Evolutionary conservation across 2,797 vertebrate genomes (phyloP).

Genomic region (Channa striata): DNA sequence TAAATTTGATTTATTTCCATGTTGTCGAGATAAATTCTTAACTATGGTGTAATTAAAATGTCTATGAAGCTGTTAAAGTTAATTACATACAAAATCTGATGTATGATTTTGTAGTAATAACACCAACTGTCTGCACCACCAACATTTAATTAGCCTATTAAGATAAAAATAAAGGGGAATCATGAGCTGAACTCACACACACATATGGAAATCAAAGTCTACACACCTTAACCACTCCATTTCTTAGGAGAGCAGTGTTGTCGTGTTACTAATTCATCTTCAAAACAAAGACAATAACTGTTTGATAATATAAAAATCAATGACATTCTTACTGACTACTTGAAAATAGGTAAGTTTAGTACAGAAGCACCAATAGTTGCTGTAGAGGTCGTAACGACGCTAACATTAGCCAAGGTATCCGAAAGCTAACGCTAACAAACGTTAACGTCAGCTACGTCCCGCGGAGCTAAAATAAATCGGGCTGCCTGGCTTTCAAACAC

Average conservation of each 20-base stretch:
- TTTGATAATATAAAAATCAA: too few relatives aligned
- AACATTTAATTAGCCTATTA: constrained; percentile 61
- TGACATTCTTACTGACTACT: too few relatives aligned
- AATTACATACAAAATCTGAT: constrained; percentile 49
- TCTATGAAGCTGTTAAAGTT: constrained; percentile 36
- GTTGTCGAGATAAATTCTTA: constrained; percentile 19
- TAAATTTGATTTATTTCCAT: neutral
- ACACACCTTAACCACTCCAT: neutral
- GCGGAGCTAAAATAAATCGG: too few relatives aligned
- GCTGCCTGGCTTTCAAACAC: too few relatives aligned
- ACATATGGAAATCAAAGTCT: neutral
- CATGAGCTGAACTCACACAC: constrained; percentile 19
- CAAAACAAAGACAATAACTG: neutral
- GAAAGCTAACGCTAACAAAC: too few relatives aligned
- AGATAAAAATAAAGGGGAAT: constrained; percentile 46
- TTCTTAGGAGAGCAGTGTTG: constrained; percentile 1
- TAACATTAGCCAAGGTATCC: too few relatives aligned
- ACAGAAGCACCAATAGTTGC: neutral
- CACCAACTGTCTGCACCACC: constrained; percentile 35
- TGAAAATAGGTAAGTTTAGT: neutral
- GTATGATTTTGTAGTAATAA: constrained; percentile 50
- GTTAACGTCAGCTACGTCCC: too few relatives aligned
- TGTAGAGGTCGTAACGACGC: too few relatives aligned
- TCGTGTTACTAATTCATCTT: constrained; percentile 1
- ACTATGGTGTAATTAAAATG: constrained; percentile 29